A percentile compares a stretch with the other conserved stretches of the same genome.
Conservation (phyloP, 2,888 invertebrate species). For the Euplexia lucipara region DNA sequence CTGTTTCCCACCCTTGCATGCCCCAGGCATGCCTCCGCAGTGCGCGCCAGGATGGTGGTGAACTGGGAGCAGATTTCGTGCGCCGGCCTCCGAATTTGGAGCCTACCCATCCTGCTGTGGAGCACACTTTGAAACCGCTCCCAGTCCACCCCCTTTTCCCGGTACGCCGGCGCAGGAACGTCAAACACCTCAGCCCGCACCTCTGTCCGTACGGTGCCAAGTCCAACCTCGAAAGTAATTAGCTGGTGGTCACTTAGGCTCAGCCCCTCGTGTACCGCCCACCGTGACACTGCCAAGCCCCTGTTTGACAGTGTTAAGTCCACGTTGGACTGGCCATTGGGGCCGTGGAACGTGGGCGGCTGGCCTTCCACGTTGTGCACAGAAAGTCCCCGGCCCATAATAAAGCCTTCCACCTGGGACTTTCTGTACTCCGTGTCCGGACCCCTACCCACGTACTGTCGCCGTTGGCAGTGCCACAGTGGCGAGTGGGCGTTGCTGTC, state of each 20-base stretch:
- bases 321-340: constrained; percentile 58
- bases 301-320: constrained; percentile 56
- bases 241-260: constrained; percentile 60
- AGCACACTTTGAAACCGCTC: too few species aligned
- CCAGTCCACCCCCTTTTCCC: constrained; percentile 25
- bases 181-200: neutral
- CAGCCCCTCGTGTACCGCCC: too few species aligned
- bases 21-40: neutral
- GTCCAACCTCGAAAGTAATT: constrained; percentile 23
- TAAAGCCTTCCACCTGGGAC: constrained; percentile 17
- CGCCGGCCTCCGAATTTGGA: too few species aligned
- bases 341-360: too few species aligned
- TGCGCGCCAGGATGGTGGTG: too few species aligned
- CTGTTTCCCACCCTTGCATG: neutral
- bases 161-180: neutral
- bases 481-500: constrained; percentile 66
- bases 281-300: constrained; percentile 31
- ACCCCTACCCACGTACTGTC: constrained; percentile 54
- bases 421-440: neutral
- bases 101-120: too few species aligned
- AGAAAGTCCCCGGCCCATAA: too few species aligned
- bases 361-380: too few species aligned
- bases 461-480: constrained; percentile 50
- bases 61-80: too few species aligned
- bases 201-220: neutral